Percentiles rank a stretch among this genome's conserved stretches.
Conservation (phyloP, 2,113 vertebrate genomes). For the Phylloscopus trochiloides region DNA sequence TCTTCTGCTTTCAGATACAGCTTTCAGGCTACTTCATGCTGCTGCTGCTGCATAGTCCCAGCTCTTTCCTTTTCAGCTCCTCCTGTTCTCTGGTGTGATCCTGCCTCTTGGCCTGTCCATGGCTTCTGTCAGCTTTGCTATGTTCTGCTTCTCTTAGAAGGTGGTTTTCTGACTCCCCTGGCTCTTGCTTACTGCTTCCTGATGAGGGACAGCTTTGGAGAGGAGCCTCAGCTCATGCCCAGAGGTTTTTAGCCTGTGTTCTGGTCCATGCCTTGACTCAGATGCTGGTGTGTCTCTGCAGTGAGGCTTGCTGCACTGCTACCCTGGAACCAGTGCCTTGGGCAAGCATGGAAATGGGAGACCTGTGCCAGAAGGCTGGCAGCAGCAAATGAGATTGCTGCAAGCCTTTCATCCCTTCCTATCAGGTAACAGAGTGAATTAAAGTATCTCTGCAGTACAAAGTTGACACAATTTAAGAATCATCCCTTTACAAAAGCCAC, state of each 20-base stretch:
- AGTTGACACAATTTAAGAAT: neutral
- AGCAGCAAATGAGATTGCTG: neutral
- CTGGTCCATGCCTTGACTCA: fast-evolving
- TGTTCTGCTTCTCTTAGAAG: neutral
- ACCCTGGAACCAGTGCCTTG: neutral
- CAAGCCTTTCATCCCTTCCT: neutral
- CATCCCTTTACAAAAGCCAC: neutral
- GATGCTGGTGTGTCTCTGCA: neutral
- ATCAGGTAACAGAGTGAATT: neutral
- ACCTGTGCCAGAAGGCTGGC: neutral
- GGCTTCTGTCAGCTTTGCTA: neutral
- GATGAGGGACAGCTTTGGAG: neutral
- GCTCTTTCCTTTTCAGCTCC: neutral
- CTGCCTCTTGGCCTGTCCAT: neutral
- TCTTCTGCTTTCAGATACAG: neutral
- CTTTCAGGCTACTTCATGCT: neutral
- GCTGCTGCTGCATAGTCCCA: fast-evolving
- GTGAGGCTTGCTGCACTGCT: neutral
- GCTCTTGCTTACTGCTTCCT: neutral
- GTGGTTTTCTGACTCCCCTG: neutral
- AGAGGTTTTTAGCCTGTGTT: neutral
- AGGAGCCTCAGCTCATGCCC: neutral
- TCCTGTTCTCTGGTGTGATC: neutral
- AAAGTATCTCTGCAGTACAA: neutral
- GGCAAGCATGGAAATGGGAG: fast-evolving